Evolutionary conservation across 2,888 invertebrate genomes (phyloP), one percentile per base, ranked within the genome.

Genomic region (Ophioninae sp.): DNA sequence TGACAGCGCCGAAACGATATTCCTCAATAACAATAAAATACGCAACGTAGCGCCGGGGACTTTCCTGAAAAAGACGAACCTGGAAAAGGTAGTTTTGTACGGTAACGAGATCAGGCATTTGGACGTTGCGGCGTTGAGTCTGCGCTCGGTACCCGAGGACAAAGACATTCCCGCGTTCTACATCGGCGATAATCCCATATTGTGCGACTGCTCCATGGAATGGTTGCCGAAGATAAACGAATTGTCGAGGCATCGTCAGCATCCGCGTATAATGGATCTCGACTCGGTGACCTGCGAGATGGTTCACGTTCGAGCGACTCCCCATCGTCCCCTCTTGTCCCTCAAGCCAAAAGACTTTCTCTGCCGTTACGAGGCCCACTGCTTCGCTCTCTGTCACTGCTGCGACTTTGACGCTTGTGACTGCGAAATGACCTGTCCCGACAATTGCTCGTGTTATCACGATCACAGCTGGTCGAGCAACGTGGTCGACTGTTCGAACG

Each of bases 351-450:
- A 96, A 85, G 96, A 97, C 93, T 97, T 97, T 93, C 94, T 97
- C 87, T 97, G 97, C 93, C 95, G 95, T 87, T 97, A 97, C 93
- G 95, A 96, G 90, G 95, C 96, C 85, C 96, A 97, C 93, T 97
- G 97, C 94, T 97, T 97, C 93, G 95, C 97, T 79, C 93, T 97
- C 85, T 97, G 98, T 93, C 96, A 97, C 93, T 98, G 97, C 93
- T 98, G 97, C 94, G 97, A 97, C 92, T 97, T 96, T 94, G 97
- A 97, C 93, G 97, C 97, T 85, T 98, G 97, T 93, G 97, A 98
- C 94, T 97, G 97, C 93, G 96, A 97, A 94, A 97, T 97, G 96
- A 96, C 96, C 88, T 98, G 97, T 93, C 97, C 97, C 87, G 95
- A 95, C 92, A 96, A 96, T 92, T 98, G 97, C 93, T 95, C 96